Base-by-base conservation (phyloP, 2,888 invertebrate species). In the Limnephilus auricula region DNA sequence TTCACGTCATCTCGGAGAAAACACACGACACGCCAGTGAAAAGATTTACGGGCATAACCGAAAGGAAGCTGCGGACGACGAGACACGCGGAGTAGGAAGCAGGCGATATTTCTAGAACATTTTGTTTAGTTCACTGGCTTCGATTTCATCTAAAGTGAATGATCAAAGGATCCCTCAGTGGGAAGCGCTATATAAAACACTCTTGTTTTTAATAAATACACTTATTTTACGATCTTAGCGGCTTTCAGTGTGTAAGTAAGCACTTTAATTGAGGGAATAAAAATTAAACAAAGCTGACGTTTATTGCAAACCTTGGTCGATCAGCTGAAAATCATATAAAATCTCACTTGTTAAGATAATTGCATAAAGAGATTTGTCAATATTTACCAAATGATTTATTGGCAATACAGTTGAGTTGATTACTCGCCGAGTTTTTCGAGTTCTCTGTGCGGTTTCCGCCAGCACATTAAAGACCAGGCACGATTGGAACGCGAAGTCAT, bases 11-110 rank as follows among this genome's bases (percentile, higher is more conserved):
- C 50, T 12, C n/a, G n/a, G 50, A n/a, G 45, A 50, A 50, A 86
- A 50, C 86, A 50, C 86, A 50, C 86, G 86, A 88, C 87, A 78
- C 87, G 87, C 87, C 32, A 88, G 34, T 79, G 87, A 88, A 88
- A 88, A 88, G 32, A 78, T 32, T 40, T 31, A 78, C 65, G 50
- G 34, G 82, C 32, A 82, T 18, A 82, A 82, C 82, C 18, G 82
- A 82, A 82, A 82, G 82, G 82, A 82, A 82, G 80, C 32, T 31
- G 80, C 80, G 25, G 32, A 82, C 25, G 32, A 34, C 15, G 25
- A 82, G 31, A 34, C 32, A 13, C 13, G 32, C 32, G 32, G 80
- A 82, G 80, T 31, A 25, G 65, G 65, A 18, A 82, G 18, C 9
- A 34, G 18, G 34, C 32, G 82, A 25, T 32, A 32, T 10, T 82